phyloP scores from a whole-genome alignment of 2,888 invertebrate genomes.

The Oxycera nigricornis region DNA sequence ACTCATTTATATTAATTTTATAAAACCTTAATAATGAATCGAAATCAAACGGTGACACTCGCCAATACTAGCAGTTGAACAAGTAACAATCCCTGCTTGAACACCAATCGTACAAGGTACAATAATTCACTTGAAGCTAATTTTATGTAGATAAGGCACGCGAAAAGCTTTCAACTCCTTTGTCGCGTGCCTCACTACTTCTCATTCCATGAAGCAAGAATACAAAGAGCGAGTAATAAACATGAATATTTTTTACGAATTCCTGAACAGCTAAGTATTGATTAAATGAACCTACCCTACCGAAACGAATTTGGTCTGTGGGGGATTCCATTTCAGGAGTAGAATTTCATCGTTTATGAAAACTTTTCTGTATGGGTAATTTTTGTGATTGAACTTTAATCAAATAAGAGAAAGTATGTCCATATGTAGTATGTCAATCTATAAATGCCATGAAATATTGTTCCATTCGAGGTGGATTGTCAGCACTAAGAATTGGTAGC shows the following conservation, averaged over 20 bases:
- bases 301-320: neutral
- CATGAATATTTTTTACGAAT: slow-evolving; percentile 22
- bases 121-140: neutral
- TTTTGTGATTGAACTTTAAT: too few relatives aligned
- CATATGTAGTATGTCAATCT: too few relatives aligned
- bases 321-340: too few relatives aligned
- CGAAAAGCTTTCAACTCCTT: too few relatives aligned
- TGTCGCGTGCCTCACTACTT: neutral
- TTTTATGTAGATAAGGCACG: neutral
- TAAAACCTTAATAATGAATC: neutral
- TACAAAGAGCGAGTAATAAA: slow-evolving; percentile 10
- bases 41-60: neutral
- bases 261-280: slow-evolving; percentile 22
- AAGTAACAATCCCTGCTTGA: neutral
- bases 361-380: too few relatives aligned
- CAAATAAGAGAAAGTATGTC: too few relatives aligned
- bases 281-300: slow-evolving; percentile 29
- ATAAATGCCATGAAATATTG: too few relatives aligned
- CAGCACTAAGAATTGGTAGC: too few relatives aligned
- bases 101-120: neutral
- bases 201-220: neutral
- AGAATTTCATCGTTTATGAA: too few relatives aligned
- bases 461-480: too few relatives aligned
- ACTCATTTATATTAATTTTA: neutral
- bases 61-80: neutral